A percentile compares a stretch with the other conserved stretches of the same genome.
phyloP scores from a whole-genome alignment of 2,797 vertebrate species.

The Hoplostethus mediterraneus region DNA sequence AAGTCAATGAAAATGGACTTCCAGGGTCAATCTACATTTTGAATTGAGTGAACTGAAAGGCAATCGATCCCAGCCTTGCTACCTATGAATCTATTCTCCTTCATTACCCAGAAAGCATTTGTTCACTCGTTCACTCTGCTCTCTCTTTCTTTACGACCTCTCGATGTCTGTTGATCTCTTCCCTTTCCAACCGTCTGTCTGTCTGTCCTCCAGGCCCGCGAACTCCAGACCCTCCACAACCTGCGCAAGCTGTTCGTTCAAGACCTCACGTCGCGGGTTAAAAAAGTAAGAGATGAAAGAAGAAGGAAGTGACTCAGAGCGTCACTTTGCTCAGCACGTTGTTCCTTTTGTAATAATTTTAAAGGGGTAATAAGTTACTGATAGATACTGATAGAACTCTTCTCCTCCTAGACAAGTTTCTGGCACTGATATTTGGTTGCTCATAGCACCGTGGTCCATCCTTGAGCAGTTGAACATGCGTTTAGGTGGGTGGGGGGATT shows the following conservation, averaged over 20 bases:
- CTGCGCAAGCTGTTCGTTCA: constrained; percentile 98
- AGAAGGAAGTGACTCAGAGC: constrained; percentile 2
- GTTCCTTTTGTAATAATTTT: not conserved
- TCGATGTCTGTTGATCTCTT: not conserved
- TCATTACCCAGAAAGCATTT: not conserved
- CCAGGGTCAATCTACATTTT: not conserved
- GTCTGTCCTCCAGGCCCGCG: constrained; percentile 87
- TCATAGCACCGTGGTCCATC: too few species aligned
- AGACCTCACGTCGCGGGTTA: constrained; percentile 96
- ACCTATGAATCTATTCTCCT: not conserved
- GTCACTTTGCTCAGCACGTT: not conserved
- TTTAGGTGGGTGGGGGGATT: not conserved
- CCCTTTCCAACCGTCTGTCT: constrained; percentile 12
- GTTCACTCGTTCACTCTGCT: not conserved
- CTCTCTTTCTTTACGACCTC: not conserved
- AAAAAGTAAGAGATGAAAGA: constrained; percentile 88
- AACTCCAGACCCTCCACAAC: constrained; percentile 98
- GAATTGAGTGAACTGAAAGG: not conserved
- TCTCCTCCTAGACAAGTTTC: too few species aligned
- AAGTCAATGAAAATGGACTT: too few species aligned
- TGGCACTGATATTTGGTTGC: too few species aligned
- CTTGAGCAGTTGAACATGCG: too few species aligned
- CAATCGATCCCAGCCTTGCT: not conserved
- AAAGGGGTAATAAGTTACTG: not conserved
- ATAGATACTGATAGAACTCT: not conserved